Conservation (phyloP, 1,140 invertebrate species). For the Caenorhabditis brenneri region DNA sequence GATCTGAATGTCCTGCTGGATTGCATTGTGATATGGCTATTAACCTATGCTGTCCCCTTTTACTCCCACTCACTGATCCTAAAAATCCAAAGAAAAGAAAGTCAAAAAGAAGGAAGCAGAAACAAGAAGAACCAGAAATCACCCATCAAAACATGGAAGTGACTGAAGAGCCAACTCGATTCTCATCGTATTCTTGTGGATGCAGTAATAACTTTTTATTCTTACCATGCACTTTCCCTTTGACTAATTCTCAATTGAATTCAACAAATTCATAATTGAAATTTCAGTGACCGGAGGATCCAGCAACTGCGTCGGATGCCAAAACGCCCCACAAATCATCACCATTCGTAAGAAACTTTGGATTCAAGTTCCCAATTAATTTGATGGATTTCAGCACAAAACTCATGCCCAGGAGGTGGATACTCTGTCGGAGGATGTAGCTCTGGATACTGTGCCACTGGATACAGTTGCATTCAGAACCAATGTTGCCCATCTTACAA, state of each 20-base stretch:
- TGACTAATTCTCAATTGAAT: not conserved
- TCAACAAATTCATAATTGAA: not conserved
- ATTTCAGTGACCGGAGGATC: constrained; percentile 27
- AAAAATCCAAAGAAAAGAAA: constrained; percentile 46
- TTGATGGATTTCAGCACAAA: not conserved
- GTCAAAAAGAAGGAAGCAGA: constrained; percentile 23
- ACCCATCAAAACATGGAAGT: not conserved
- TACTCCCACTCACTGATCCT: constrained; percentile 60
- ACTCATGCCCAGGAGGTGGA: constrained; percentile 60
- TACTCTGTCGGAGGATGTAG: constrained; percentile 63
- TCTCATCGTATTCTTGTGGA: constrained; percentile 27
- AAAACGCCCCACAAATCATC: constrained; percentile 54
- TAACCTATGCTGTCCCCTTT: constrained; percentile 64
- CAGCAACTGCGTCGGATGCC: constrained; percentile 46
- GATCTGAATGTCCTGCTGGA: constrained; percentile 62
- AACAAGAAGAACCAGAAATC: not conserved
- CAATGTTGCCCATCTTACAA: constrained; percentile 60
- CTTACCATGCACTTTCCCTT: not conserved
- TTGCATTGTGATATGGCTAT: constrained; percentile 62
- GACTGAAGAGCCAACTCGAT: not conserved
- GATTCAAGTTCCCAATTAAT: not conserved
- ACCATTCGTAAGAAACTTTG: constrained; percentile 48
- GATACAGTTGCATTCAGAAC: constrained; percentile 64
- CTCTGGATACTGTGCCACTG: constrained; percentile 60
- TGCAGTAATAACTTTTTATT: constrained; percentile 45